phyloP scores from a whole-genome alignment of 2,888 invertebrate species.

The Onthophagus sagittarius region DNA sequence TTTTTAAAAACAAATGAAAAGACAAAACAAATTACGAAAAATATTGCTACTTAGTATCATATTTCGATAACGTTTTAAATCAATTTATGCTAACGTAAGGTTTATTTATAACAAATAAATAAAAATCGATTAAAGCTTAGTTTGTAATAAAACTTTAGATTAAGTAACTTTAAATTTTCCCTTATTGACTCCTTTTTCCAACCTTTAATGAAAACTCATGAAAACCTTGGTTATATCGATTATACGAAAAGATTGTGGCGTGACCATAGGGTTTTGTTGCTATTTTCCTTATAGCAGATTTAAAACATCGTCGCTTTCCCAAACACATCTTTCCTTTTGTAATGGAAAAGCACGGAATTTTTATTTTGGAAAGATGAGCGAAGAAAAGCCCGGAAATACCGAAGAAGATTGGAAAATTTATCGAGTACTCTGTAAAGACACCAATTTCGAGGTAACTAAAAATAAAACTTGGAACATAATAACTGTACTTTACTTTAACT shows the following conservation, averaged over 20 bases:
- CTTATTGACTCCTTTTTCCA: too few species aligned
- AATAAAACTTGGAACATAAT: background rate
- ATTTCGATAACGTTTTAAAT: too few species aligned
- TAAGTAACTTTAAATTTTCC: too few species aligned
- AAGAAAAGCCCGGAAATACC: conserved; percentile 47
- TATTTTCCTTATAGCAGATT: background rate
- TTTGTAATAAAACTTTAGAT: too few species aligned
- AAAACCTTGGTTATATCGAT: conserved; percentile 44
- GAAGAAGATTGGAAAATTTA: conserved; percentile 73
- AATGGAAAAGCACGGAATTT: background rate
- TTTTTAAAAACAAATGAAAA: too few species aligned
- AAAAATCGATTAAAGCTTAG: too few species aligned
- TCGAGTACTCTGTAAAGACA: conserved; percentile 62
- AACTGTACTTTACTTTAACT: background rate
- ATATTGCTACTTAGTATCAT: too few species aligned
- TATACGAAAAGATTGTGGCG: conserved; percentile 38
- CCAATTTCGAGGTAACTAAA: conserved; percentile 50
- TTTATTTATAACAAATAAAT: too few species aligned
- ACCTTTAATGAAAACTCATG: background rate
- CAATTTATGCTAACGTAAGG: too few species aligned
- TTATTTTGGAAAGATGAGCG: conserved; percentile 27
- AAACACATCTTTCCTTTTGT: conserved; percentile 5
- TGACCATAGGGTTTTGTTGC: conserved; percentile 26
- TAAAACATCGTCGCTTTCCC: background rate
- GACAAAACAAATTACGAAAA: too few species aligned